phyloP scores from a whole-genome alignment of 2,113 vertebrate species.

The Zosterops borbonicus region DNA sequence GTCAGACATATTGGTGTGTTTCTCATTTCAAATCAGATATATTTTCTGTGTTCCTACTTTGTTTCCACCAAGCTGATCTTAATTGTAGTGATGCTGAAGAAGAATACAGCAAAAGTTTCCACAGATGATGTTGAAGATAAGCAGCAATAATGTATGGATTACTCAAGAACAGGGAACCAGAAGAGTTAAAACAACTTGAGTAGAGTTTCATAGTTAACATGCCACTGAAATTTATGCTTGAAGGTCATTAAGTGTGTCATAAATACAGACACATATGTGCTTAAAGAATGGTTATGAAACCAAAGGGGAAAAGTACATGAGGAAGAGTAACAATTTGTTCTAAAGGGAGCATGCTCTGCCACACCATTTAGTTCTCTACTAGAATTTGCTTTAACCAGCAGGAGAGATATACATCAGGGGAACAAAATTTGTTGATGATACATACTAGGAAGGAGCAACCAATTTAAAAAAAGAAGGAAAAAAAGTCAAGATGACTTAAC shows the following conservation, averaged over 20 bases:
- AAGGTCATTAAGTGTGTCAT: not conserved
- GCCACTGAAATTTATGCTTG: not conserved
- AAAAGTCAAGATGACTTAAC: not conserved
- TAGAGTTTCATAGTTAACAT: not conserved
- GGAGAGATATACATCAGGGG: not conserved
- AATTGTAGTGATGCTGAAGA: not conserved
- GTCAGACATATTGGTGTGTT: not conserved
- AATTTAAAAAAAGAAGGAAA: slow-evolving; percentile 18
- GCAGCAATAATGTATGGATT: not conserved
- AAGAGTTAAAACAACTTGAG: not conserved
- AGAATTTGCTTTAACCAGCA: not conserved
- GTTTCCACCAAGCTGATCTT: not conserved
- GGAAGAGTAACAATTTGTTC: not conserved
- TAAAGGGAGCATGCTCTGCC: not conserved
- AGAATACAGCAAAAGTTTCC: not conserved
- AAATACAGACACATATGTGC: not conserved
- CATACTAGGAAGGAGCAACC: not conserved
- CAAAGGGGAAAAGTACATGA: not conserved
- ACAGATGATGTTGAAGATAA: not conserved
- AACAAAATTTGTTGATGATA: not conserved
- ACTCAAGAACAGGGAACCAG: not conserved
- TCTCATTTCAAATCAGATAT: not conserved
- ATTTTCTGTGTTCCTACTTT: not conserved
- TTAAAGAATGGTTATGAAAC: not conserved
- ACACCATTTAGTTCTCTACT: not conserved